Conservation (phyloP, 2,113 vertebrate genomes). For the Cochlearius cochlearius region DNA sequence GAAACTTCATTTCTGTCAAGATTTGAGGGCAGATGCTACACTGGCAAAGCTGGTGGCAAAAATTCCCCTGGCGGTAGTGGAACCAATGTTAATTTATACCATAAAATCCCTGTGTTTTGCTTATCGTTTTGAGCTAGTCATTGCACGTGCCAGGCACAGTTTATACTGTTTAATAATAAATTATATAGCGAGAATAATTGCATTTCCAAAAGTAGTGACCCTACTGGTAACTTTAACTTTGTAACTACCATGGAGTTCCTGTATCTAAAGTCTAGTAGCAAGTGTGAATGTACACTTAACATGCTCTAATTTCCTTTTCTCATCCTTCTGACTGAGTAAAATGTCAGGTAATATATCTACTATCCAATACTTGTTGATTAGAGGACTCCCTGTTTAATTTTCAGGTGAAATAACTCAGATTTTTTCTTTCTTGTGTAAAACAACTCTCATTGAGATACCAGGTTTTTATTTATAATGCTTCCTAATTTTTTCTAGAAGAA, state of each 20-base stretch:
- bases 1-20: not conserved
- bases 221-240: not conserved
- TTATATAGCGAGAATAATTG: not conserved
- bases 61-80: not conserved
- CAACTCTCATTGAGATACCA: not conserved
- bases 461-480: not conserved
- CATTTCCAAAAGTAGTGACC: not conserved
- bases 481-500: not conserved
- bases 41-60: not conserved
- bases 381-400: not conserved
- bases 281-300: not conserved
- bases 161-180: constrained; percentile 16
- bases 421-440: not conserved
- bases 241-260: not conserved
- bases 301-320: not conserved
- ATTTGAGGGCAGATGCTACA: not conserved
- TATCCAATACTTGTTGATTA: not conserved
- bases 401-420: not conserved
- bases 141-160: not conserved
- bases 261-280: not conserved
- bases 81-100: not conserved
- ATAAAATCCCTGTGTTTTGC: not conserved
- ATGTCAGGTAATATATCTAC: not conserved
- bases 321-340: not conserved
- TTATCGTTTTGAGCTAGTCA: not conserved